Evolutionary conservation across 2,113 vertebrate genomes (phyloP), one percentile per base, ranked within the genome.

Genomic region (Strix uralensis): DNA sequence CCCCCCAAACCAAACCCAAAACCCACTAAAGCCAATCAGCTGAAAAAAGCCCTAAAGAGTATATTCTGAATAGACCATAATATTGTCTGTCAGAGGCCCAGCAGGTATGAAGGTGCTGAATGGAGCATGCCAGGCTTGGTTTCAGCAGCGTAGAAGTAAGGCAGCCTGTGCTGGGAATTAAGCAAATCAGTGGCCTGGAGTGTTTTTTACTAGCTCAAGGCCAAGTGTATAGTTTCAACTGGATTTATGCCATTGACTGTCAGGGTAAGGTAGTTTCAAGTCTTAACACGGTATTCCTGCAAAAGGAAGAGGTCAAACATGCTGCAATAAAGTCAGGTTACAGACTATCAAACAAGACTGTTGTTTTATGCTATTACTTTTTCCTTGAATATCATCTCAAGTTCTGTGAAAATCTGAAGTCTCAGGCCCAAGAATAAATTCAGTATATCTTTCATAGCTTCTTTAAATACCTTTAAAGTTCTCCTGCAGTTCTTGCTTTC

Each of bases 161-260:
- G 51, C 36, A 66, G 58, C 34, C 66, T 70, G 27, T 46, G 46
- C 83, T 91, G 71, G 70, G 51, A 90, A 49, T 84, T 94, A 84
- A 77, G 47, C 78, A 94, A 85, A 74, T 80, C 54, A 54, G 7
- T 55, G 58, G 46, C 90, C 92, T 87, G 42, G 22, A 55, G 77
- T 81, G 34, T 44, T 87, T 95, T 86, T 83, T 25, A 16, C 42
- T 89, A 87, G 85, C 96, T 94, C 21, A 61, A 69, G 52, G 81
- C 92, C 75, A 91, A 90, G 78, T 34, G 26, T 38, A 21, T 81
- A 55, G 70, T 92, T 91, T 90, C 34, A 75, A 46, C 44, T 88
- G 65, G 81, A 86, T 91, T 94, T 85, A 61, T 78, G 81, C 84
- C 87, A 47, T 74, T 88, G 92, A 42, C 82, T 92, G 32, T 58